Evolutionary conservation across 37 sponge, comb jelly and placozoan species (phyloP).

Genomic region (Agelas oroides): DNA sequence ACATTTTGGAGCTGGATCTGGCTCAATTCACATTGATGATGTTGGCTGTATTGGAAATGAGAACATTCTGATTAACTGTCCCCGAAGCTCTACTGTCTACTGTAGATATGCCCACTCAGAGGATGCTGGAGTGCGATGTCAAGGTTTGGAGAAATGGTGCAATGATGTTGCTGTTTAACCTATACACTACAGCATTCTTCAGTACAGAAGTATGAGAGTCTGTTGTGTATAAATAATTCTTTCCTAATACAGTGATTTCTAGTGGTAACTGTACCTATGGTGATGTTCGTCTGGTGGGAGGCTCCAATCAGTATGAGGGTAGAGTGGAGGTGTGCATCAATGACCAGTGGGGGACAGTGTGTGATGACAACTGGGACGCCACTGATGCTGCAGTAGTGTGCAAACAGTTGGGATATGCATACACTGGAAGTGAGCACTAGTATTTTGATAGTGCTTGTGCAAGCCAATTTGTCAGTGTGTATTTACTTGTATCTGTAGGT

Average conservation of each 20-base stretch:
- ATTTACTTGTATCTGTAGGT: neutral
- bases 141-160: neutral
- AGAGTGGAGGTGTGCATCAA: too few relatives aligned
- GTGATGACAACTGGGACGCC: neutral
- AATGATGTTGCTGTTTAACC: neutral
- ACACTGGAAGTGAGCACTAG: neutral
- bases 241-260: neutral
- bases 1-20: conserved; percentile 1
- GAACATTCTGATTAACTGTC: neutral
- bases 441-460: too few relatives aligned
- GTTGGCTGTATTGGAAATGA: neutral
- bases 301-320: too few relatives aligned
- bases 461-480: too few relatives aligned
- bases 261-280: neutral
- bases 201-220: too few relatives aligned
- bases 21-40: neutral
- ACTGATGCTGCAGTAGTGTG: neutral
- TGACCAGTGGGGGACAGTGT: neutral
- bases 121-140: conserved; percentile 11
- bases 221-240: too few relatives aligned
- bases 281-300: neutral
- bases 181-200: neutral
- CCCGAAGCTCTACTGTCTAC: neutral
- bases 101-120: conserved; percentile 1
- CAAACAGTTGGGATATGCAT: conserved; percentile 5